Conservation (phyloP, 2,888 invertebrate species). For the Temnothorax unifasciatus region DNA sequence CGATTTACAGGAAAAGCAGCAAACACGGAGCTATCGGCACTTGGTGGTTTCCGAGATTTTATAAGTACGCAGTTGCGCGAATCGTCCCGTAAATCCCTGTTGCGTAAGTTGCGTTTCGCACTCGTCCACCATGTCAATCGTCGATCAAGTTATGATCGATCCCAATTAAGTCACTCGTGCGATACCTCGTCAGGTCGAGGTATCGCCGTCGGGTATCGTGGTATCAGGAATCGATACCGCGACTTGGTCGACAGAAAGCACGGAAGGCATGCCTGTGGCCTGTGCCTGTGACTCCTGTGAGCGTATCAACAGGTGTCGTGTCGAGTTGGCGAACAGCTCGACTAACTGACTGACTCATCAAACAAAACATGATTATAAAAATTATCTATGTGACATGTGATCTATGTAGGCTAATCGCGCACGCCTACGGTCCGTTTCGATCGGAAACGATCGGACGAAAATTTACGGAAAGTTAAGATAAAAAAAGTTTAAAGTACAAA, state of each 20-base stretch:
- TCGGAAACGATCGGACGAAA: neutral
- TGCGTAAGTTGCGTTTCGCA: neutral
- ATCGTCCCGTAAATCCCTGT: neutral
- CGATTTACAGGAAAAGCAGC: neutral
- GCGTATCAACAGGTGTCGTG: slow-evolving; percentile 19
- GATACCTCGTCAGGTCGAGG: slow-evolving; percentile 18
- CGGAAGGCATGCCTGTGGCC: neutral
- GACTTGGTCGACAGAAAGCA: neutral
- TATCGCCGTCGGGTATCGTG: neutral
- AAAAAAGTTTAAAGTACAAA: neutral
- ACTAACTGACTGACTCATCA: neutral
- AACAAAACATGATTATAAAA: neutral
- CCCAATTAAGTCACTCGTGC: neutral
- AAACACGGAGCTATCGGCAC: neutral
- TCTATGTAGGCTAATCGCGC: neutral
- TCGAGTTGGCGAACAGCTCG: neutral
- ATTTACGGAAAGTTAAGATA: neutral
- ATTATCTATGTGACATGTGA: neutral
- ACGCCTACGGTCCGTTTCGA: neutral
- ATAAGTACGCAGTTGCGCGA: neutral
- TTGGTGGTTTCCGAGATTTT: neutral
- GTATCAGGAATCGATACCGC: neutral
- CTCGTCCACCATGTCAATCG: neutral
- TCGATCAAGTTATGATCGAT: slow-evolving; percentile 10
- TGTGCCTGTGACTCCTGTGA: too few species aligned